A percentile compares a stretch with the other conserved stretches of the same genome.
Conservation (phyloP, 1,140 invertebrate genomes). For the Amphibalanus amphitrite region DNA sequence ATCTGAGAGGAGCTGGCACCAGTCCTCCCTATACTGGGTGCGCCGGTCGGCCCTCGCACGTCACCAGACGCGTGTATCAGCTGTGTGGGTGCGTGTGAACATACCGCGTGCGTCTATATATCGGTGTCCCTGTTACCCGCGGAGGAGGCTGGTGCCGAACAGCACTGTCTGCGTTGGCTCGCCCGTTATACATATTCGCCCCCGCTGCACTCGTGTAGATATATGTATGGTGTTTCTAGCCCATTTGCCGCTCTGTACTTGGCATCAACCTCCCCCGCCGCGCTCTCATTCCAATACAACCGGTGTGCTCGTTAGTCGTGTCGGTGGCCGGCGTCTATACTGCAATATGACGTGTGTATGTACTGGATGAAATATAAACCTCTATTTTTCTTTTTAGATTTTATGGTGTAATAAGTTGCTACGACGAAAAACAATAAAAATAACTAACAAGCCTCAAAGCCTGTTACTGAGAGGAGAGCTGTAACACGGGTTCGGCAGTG, state of each 20-base stretch:
- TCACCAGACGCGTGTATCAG: too few species aligned
- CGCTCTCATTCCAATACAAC: not conserved
- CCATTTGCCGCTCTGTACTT: not conserved
- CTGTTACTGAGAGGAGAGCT: not conserved
- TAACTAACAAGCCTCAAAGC: not conserved
- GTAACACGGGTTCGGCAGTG: too few species aligned
- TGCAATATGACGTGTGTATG: not conserved
- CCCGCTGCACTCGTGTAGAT: not conserved
- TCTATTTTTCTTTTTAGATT: conserved; percentile 4
- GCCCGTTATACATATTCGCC: too few species aligned
- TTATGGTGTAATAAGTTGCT: not conserved
- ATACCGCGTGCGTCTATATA: too few species aligned
- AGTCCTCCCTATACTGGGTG: too few species aligned
- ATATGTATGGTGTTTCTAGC: not conserved
- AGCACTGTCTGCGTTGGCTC: not conserved
- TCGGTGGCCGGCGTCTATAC: not conserved
- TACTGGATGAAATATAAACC: conserved; percentile 3
- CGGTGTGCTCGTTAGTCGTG: not conserved
- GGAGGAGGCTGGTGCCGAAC: not conserved
- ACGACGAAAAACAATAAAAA: conserved; percentile 2
- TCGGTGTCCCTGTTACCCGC: not conserved
- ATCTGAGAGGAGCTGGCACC: too few species aligned
- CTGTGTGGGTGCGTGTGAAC: too few species aligned
- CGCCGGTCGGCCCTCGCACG: too few species aligned
- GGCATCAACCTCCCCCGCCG: not conserved